Base-by-base conservation (phyloP, 2,797 vertebrate species). In the Chaetophractus vellerosus region DNA sequence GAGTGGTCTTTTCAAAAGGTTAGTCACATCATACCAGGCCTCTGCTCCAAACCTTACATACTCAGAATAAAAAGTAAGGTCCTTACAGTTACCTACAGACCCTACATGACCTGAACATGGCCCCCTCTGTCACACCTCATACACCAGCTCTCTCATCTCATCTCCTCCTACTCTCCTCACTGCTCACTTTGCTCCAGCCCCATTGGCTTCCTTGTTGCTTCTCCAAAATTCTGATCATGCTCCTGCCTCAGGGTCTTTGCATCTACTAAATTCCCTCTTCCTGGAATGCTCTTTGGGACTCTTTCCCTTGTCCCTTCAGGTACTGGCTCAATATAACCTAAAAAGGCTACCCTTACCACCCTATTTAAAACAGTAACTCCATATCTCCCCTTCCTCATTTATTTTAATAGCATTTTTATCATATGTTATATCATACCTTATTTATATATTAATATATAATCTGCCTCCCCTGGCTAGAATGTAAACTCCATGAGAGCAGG, bases 1-100 rank as follows among this genome's bases (percentile, higher is more conserved):
- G 23, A 90, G 19, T 21, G 57, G 55, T 24, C 21, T 36, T 89
- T 93, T 85, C 28, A 72, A 90, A 93, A 74, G 41, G 24, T 45
- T 33, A 38, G 21, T 36, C 64, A 23, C 6, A 61, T 26, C 55
- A 16, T 31, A 36, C 31, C 57, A 64, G 23, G 83, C 18, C 66
- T 50, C 36, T 11, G 33, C 75, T 90, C 63, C 88, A 79, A 83
- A 69, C 23, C 38, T 83, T 36, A 69, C 10, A 38, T 4, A 57
- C 28, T 16, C 18, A 72, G 21, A 33, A 31, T 10, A 81, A 71
- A 91, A 59, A 75, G 1, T n/a, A 21, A n/a, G 57, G 48, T 63
- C 57, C 78, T 66, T n/a, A 33, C 9, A 36, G 16, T 9, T 52
- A 79, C 6, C 24, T 74, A 57, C 21, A 59, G 63, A 55, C 38